Percentiles rank a stretch among this genome's conserved stretches.
Evolutionary conservation across 2,888 invertebrate species (phyloP).

Genomic region (Pachycephus smyrnensis): DNA sequence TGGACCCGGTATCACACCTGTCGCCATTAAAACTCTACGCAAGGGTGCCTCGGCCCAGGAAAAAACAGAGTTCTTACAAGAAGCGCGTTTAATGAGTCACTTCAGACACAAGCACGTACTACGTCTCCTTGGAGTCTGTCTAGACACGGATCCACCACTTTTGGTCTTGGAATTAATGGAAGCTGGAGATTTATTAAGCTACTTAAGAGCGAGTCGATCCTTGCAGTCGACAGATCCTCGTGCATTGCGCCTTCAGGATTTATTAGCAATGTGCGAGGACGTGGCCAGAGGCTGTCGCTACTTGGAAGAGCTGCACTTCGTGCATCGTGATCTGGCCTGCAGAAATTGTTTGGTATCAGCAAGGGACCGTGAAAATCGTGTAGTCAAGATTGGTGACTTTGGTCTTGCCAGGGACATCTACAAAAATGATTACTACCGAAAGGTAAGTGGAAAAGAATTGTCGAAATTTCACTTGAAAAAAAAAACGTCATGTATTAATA

Average conservation of each 20-base stretch:
- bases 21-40: slow-evolving; percentile 95
- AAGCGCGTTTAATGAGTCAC: slow-evolving; percentile 97
- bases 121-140: slow-evolving; percentile 91
- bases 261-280: slow-evolving; percentile 94
- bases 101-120: slow-evolving; percentile 97
- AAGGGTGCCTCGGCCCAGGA: slow-evolving; percentile 93
- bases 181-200: slow-evolving; percentile 93
- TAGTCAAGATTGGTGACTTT: slow-evolving; percentile 98
- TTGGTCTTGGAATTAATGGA: slow-evolving; percentile 98
- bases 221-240: slow-evolving; percentile 73
- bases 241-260: slow-evolving; percentile 82
- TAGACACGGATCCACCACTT: slow-evolving; percentile 93
- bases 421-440: slow-evolving; percentile 96
- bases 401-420: slow-evolving; percentile 97
- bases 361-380: slow-evolving; percentile 74
- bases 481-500: slow-evolving; percentile 1
- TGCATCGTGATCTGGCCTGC: slow-evolving; percentile 96
- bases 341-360: slow-evolving; percentile 94
- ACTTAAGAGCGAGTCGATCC: slow-evolving; percentile 85
- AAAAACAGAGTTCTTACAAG: slow-evolving; percentile 94
- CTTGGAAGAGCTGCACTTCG: slow-evolving; percentile 96
- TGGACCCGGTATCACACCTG: slow-evolving; percentile 74
- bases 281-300: slow-evolving; percentile 96
- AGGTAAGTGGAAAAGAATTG: slow-evolving; percentile 74
- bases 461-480: slow-evolving; percentile 10